Conservation (phyloP, 2,113 vertebrate species). For the Emydocephalus ijimae region DNA sequence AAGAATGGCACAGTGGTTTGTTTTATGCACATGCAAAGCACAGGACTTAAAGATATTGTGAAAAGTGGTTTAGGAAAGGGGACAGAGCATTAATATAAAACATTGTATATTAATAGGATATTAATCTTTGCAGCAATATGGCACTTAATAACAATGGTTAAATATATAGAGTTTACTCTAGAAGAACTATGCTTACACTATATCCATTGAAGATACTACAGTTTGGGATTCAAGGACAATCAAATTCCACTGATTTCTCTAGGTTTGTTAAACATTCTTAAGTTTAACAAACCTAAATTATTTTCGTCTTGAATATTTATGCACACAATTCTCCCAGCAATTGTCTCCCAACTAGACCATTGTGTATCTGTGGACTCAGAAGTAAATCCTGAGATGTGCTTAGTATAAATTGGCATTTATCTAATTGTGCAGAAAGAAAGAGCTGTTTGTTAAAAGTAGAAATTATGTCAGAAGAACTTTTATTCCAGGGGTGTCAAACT, state of each 20-base stretch:
- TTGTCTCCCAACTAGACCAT: neutral
- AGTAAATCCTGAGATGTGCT: neutral
- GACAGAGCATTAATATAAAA: neutral
- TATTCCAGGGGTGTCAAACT: too few relatives aligned
- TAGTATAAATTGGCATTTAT: neutral
- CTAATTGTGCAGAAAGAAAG: neutral
- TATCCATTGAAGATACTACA: neutral
- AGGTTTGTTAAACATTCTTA: neutral
- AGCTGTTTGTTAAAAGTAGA: neutral
- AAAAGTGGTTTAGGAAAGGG: neutral
- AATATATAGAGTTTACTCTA: neutral
- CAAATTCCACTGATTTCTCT: neutral
- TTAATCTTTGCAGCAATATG: neutral
- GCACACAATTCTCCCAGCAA: neutral
- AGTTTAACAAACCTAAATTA: neutral
- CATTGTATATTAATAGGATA: neutral
- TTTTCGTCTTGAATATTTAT: neutral
- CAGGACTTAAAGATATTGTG: neutral
- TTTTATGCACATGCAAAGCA: neutral
- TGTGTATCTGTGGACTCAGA: neutral
- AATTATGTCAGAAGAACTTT: neutral
- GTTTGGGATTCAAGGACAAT: neutral
- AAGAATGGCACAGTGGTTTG: neutral
- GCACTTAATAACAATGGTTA: neutral
- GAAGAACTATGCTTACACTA: neutral